These are phyloP conservation scores for Reinhardtius hippoglossoides DNA, from an alignment of 2,113 vertebrate genomes.

Conservation along the genomic window DNA sequence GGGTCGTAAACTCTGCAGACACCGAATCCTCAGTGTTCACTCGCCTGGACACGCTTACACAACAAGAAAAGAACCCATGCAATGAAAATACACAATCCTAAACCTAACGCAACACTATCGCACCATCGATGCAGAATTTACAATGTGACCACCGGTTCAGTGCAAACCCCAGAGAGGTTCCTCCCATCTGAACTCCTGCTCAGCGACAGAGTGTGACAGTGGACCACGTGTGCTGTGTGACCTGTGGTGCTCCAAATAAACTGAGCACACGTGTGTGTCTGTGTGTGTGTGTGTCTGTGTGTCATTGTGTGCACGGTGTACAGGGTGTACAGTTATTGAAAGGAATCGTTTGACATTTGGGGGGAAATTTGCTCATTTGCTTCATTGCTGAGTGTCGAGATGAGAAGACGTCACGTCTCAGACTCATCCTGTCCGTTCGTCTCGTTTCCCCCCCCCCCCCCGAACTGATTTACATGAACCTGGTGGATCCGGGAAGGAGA, in stretches of 20 bases:
- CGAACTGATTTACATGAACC: no score
- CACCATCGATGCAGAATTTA: slow-evolving; percentile 61
- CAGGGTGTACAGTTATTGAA: slow-evolving; percentile 18
- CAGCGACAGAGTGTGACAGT: slow-evolving; percentile 37
- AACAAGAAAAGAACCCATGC: slow-evolving; percentile 48
- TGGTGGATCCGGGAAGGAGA: no score
- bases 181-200: slow-evolving; percentile 17
- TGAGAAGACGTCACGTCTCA: no score
- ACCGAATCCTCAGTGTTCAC: background rate
- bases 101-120: slow-evolving; percentile 32
- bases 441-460: no score
- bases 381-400: no score
- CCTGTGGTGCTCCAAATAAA: slow-evolving; percentile 53
- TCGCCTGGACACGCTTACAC: slow-evolving; percentile 3
- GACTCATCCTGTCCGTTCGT: no score
- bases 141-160: slow-evolving; percentile 20
- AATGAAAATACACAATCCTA: slow-evolving; percentile 41
- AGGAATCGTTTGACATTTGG: slow-evolving; percentile 13
- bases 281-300: slow-evolving; percentile 12
- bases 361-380: background rate
- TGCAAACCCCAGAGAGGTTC: slow-evolving; percentile 33
- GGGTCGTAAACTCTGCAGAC: slow-evolving; percentile 58
- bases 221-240: slow-evolving; percentile 48
- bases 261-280: slow-evolving; percentile 12
- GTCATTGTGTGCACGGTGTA: slow-evolving; percentile 28